Percentiles rank a stretch among this genome's conserved stretches.
Evolutionary conservation across 2,888 invertebrate species (phyloP).

Genomic region (Thereva unica): DNA sequence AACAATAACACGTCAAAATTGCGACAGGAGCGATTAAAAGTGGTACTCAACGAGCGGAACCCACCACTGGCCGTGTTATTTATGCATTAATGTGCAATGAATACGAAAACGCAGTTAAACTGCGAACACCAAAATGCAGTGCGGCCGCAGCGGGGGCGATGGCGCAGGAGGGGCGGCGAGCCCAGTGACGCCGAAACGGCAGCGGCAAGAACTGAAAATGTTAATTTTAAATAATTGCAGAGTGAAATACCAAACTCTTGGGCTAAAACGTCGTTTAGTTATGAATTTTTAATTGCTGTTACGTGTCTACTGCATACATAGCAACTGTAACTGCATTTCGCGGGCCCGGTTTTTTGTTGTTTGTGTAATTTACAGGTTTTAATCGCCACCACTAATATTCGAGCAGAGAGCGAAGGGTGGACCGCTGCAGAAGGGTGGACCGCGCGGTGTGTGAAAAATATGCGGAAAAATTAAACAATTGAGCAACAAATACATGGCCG

Average conservation of each 20-base stretch:
- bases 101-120: slow-evolving; percentile 30
- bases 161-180: not conserved
- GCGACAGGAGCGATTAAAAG: slow-evolving; percentile 31
- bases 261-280: slow-evolving; percentile 35
- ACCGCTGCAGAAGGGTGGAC: slow-evolving; percentile 6
- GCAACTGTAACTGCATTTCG: slow-evolving; percentile 22
- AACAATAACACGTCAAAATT: slow-evolving; percentile 24
- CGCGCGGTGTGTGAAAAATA: slow-evolving; percentile 28
- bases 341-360: slow-evolving; percentile 19
- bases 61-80: slow-evolving; percentile 8
- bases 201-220: slow-evolving; percentile 15
- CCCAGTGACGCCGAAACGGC: not conserved
- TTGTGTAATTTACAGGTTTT: slow-evolving; percentile 13
- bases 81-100: slow-evolving; percentile 19
- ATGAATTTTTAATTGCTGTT: slow-evolving; percentile 35
- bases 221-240: slow-evolving; percentile 26
- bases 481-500: slow-evolving; percentile 23
- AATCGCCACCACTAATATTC: slow-evolving; percentile 9
- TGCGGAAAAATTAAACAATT: slow-evolving; percentile 23
- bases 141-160: not conserved
- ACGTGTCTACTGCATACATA: slow-evolving; percentile 16
- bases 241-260: slow-evolving; percentile 33
- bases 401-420: not conserved
- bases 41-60: slow-evolving; percentile 36
- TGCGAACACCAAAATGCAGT: not conserved